A percentile compares a stretch with the other conserved stretches of the same genome.
phyloP scores from a whole-genome alignment of 2,113 vertebrate genomes.

The Callipepla squamata region DNA sequence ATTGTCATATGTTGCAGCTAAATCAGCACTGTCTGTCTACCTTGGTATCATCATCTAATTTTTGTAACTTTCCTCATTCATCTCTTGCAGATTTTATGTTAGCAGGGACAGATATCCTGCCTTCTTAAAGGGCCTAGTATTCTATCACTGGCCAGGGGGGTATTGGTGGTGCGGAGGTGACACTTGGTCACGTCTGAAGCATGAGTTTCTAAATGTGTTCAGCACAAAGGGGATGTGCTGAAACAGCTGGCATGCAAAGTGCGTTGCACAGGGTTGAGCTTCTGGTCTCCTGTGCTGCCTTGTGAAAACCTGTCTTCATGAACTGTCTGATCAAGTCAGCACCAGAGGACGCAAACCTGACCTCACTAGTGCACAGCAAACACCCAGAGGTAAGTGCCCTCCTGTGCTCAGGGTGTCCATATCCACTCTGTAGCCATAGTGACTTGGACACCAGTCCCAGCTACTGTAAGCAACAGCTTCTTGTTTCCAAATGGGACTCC shows the following conservation, averaged over 20 bases:
- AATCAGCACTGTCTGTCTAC: not conserved
- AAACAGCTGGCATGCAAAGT: not conserved
- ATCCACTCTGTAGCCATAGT: not conserved
- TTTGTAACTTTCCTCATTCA: not conserved
- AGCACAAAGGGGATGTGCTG: not conserved
- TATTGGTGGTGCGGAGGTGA: not conserved
- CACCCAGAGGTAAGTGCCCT: not conserved
- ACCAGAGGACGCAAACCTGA: not conserved
- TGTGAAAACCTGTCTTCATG: not conserved
- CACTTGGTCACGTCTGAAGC: not conserved
- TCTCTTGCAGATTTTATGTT: not conserved
- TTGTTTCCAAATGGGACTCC: not conserved
- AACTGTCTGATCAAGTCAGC: not conserved
- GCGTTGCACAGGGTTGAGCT: not conserved
- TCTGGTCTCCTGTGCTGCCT: not conserved
- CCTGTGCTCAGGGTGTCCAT: not conserved
- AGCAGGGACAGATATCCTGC: not conserved
- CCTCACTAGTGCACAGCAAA: not conserved
- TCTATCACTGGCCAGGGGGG: not conserved
- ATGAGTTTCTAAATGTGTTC: not conserved
- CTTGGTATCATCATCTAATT: not conserved
- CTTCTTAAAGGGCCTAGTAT: not conserved
- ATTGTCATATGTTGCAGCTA: not conserved
- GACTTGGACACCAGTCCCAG: not conserved
- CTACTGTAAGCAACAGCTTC: not conserved